phyloP scores from a whole-genome alignment of 2,797 vertebrate genomes.

The Lacerta bilineata region DNA sequence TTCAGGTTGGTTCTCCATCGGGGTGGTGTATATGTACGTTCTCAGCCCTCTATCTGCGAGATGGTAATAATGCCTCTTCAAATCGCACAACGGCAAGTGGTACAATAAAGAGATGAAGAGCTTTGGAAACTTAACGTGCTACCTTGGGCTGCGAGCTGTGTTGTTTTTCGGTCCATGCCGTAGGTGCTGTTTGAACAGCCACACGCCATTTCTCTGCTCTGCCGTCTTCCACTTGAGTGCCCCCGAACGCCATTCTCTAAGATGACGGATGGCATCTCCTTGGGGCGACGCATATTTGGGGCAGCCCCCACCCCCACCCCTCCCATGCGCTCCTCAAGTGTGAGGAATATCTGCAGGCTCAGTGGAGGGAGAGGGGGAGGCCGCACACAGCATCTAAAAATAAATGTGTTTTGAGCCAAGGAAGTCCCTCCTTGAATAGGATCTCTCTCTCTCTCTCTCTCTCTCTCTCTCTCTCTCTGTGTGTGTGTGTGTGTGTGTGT shows the following conservation, averaged over 20 bases:
- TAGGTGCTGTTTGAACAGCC: rapidly evolving
- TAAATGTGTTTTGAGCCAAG: neutral
- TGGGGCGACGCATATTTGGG: neutral
- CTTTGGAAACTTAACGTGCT: neutral
- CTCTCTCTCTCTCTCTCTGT: no score
- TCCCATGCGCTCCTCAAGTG: neutral
- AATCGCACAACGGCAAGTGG: neutral
- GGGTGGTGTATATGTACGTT: neutral
- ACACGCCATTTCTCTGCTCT: rapidly evolving
- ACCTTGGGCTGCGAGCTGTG: no score
- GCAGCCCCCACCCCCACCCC: neutral
- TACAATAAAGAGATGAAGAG: neutral
- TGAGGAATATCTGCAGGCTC: rapidly evolving
- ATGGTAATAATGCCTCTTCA: neutral
- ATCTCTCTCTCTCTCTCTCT: no score
- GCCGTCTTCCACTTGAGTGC: neutral
- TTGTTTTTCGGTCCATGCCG: neutral
- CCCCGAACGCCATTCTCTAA: neutral
- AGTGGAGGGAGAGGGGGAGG: neutral
- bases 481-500: no score
- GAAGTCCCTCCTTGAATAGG: no score
- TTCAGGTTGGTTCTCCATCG: no score
- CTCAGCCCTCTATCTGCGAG: neutral
- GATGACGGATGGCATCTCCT: neutral
- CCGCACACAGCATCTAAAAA: constrained; percentile 2